Conservation (phyloP, 2,113 vertebrate genomes). For the Siphamia tubifer region DNA sequence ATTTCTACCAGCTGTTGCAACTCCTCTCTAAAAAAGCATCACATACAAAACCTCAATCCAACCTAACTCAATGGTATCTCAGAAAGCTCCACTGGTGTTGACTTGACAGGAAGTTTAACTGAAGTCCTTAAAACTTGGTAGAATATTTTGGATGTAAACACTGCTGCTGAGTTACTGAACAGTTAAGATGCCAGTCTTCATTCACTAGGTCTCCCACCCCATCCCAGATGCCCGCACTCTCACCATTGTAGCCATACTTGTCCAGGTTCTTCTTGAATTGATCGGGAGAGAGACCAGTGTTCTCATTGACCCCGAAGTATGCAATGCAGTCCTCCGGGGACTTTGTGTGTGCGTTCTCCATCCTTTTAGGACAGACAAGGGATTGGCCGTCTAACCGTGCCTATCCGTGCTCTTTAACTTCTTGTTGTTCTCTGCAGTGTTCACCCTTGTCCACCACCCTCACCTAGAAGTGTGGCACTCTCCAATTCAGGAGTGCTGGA, state of each 20-base stretch:
- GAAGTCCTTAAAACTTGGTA: not conserved
- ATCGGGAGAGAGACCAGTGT: slow-evolving; percentile 81
- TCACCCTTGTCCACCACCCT: slow-evolving; percentile 67
- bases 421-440: slow-evolving; percentile 55
- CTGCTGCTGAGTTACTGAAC: not conserved
- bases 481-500: slow-evolving; percentile 73
- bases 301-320: slow-evolving; percentile 86
- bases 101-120: not conserved
- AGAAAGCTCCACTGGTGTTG: not conserved
- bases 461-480: slow-evolving; percentile 71
- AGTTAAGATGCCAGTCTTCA: not conserved
- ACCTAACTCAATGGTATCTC: not conserved
- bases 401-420: slow-evolving; percentile 63
- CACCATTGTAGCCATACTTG: slow-evolving; percentile 89
- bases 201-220: slow-evolving; percentile 13
- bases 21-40: slow-evolving; percentile 49
- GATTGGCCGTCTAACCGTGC: slow-evolving; percentile 55
- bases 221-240: slow-evolving; percentile 56
- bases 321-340: slow-evolving; percentile 80
- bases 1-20: slow-evolving; percentile 71
- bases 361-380: slow-evolving; percentile 73
- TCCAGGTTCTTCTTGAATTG: slow-evolving; percentile 89
- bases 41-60: slow-evolving; percentile 18
- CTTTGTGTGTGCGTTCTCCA: slow-evolving; percentile 89
- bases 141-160: too few species aligned